Evolutionary conservation across 1,140 invertebrate genomes (phyloP).

Genomic region (Drosophila teissieri): DNA sequence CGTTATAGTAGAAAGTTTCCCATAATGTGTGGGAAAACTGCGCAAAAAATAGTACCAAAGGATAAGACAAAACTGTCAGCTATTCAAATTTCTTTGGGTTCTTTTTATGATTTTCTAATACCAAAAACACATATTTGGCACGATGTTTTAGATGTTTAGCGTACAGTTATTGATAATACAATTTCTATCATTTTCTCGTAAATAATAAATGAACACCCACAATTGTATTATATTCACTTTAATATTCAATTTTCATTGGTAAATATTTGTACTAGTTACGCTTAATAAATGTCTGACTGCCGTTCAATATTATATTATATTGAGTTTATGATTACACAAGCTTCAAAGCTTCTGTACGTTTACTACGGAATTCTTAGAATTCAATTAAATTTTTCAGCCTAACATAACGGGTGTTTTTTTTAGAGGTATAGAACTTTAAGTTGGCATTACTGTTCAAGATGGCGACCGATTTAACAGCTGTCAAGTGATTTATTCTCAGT

Average conservation of each 20-base stretch:
- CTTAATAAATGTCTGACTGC: neutral
- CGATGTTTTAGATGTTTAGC: neutral
- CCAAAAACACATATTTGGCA: neutral
- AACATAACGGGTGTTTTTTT: no score
- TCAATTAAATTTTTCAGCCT: neutral
- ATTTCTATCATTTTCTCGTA: no score
- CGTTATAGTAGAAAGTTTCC: slow-evolving; percentile 63
- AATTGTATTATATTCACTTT: no score
- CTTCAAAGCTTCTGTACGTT: no score
- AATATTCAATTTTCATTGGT: neutral
- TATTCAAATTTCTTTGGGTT: slow-evolving; percentile 1
- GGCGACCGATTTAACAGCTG: no score
- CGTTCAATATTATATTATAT: neutral
- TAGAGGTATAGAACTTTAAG: no score
- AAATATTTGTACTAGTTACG: neutral
- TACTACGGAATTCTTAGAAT: neutral
- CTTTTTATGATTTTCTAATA: neutral
- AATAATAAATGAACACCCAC: no score
- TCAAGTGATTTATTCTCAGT: no score
- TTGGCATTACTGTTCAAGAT: no score
- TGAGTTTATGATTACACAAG: neutral
- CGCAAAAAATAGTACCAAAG: slow-evolving; percentile 9
- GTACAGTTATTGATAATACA: no score
- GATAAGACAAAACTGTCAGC: slow-evolving; percentile 59
- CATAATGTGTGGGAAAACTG: slow-evolving; percentile 72